These are phyloP conservation scores for Darevskia nairensis DNA, from an alignment of 2,797 vertebrate genomes.

Conservation along the genomic window DNA sequence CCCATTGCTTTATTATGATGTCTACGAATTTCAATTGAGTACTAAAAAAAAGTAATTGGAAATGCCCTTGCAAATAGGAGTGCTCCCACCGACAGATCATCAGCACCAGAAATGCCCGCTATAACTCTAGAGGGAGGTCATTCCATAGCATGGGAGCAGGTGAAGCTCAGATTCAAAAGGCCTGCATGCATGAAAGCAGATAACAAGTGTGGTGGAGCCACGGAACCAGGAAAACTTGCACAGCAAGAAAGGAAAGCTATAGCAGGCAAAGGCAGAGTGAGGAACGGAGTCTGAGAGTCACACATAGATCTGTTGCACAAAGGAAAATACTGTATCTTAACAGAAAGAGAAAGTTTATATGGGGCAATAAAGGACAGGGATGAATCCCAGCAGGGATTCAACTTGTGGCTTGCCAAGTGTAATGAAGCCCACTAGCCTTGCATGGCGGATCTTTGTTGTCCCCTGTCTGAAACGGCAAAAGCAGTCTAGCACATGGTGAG, in stretches of 20 bases:
- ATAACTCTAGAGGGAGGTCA: neutral
- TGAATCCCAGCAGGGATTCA: neutral
- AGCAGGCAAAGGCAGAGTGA: neutral
- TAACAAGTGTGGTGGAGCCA: neutral
- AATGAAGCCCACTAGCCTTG: neutral
- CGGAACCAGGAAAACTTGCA: neutral
- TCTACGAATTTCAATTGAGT: too few species aligned
- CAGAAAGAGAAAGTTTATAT: neutral
- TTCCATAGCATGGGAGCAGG: neutral
- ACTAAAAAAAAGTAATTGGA: too few species aligned
- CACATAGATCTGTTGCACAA: neutral
- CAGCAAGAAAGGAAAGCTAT: slow-evolving; percentile 42
- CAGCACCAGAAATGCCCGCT: too few species aligned
- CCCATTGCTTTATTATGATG: too few species aligned
- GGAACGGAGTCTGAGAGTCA: neutral
- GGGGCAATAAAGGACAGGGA: neutral
- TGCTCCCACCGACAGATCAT: too few species aligned
- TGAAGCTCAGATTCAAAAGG: neutral
- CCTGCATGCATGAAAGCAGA: rapidly evolving
- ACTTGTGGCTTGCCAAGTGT: neutral
- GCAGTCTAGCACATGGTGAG: too few species aligned
- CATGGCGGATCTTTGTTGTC: neutral
- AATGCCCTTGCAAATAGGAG: too few species aligned
- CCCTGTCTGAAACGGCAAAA: neutral
- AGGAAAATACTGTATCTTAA: neutral